These are phyloP conservation scores for Protonibea diacanthus DNA, from an alignment of 2,797 vertebrate species.

Conservation along the genomic window DNA sequence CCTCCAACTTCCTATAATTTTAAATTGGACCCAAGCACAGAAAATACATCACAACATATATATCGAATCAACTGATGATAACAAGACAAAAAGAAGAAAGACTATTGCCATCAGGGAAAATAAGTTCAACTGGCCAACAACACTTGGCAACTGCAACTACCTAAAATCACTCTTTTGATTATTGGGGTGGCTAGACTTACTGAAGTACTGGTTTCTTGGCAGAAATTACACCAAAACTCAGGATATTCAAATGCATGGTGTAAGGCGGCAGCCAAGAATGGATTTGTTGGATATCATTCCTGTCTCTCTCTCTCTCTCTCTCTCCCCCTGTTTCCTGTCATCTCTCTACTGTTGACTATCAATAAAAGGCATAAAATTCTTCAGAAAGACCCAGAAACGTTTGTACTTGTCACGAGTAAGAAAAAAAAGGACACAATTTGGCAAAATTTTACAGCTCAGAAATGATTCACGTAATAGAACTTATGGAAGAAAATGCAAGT, in stretches of 20 bases:
- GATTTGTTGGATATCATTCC: not conserved
- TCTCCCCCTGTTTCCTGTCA: not conserved
- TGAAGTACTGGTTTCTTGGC: conserved; percentile 6
- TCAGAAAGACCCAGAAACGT: no score
- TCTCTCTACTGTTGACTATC: not conserved
- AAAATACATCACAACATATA: not conserved
- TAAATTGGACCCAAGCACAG: conserved; percentile 8
- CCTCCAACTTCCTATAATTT: not conserved
- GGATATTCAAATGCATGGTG: not conserved
- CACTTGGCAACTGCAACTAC: conserved; percentile 12
- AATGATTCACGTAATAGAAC: not conserved
- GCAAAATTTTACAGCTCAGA: not conserved
- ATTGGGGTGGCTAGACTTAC: not conserved
- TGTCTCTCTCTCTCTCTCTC: not conserved
- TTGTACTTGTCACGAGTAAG: not conserved
- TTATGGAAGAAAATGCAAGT: not conserved
- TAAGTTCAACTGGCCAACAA: conserved; percentile 4
- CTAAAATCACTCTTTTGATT: conserved; percentile 3
- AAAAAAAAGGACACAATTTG: not conserved
- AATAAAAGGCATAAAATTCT: not conserved
- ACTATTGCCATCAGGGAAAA: conserved; percentile 18
- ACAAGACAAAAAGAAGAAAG: not conserved
- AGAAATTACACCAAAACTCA: not conserved
- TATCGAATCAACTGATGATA: not conserved
- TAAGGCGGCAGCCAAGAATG: not conserved